phyloP scores from a whole-genome alignment of 2,797 vertebrate genomes.

The Anguilla megastoma region DNA sequence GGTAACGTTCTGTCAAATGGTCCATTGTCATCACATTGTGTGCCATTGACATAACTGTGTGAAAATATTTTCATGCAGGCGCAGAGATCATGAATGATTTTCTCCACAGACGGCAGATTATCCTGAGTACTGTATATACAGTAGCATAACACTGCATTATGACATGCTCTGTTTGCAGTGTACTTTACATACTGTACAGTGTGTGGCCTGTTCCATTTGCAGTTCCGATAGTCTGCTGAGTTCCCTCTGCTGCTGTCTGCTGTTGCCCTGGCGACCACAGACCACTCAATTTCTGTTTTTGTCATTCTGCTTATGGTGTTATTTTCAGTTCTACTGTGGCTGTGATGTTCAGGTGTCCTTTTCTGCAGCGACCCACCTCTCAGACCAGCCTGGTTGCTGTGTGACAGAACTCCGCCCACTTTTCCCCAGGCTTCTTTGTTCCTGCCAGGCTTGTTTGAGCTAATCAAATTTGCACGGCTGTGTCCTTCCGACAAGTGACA shows the following conservation, averaged over 20 bases:
- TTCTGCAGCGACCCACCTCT: background rate
- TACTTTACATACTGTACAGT: too few relatives aligned
- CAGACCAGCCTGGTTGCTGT: background rate
- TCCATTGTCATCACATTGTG: too few relatives aligned
- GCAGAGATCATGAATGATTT: too few relatives aligned
- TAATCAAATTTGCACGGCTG: background rate
- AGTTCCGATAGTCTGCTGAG: background rate
- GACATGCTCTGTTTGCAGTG: background rate
- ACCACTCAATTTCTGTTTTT: background rate
- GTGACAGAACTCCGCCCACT: background rate
- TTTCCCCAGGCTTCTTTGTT: background rate
- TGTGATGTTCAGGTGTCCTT: background rate
- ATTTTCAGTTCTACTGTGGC: background rate
- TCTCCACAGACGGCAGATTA: background rate
- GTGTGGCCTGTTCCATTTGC: background rate
- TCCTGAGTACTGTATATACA: background rate
- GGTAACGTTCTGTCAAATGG: too few relatives aligned
- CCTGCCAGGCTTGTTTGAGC: background rate
- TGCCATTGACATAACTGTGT: too few relatives aligned
- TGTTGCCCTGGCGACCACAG: background rate
- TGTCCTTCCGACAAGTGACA: constrained; percentile 4
- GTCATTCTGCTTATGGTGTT: background rate
- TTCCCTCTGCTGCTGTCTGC: background rate
- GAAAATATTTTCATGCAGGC: too few relatives aligned
- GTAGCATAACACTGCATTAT: background rate